Evolutionary conservation across 35 echinoderm and acorn worm genomes (phyloP), one percentile per base, ranked within the genome.

Genomic region (Apostichopus californicus): DNA sequence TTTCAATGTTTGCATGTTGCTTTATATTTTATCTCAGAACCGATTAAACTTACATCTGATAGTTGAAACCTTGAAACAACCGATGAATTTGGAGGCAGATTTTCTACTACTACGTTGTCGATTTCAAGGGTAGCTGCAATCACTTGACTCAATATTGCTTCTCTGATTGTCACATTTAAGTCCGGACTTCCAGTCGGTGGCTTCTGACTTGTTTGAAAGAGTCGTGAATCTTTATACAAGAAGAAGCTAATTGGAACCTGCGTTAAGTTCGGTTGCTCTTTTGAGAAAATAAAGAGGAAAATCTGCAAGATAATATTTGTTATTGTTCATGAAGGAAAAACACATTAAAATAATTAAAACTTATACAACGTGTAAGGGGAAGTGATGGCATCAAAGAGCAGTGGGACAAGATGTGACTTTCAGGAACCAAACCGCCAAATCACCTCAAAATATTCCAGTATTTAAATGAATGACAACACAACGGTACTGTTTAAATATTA

Each of bases 121-220:
- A 55, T 56, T 83, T 83, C 81, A 58, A 85, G 9, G 10, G 55
- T 85, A 15, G 81, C 81, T 85, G 55, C 81, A 14, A 85, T 85
- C 9, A 85, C 81, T 85, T 85, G 81, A 15, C 81, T 85, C 9
- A 85, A 6, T 12, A 85, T 60, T 24, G 57, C 71, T n/a, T 75
- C 56, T 85, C 23, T 59, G 9, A 55, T 8, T 4, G 6, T n/a
- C 3, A 53, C 34, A 11, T 54, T 54, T 81, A 15, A 5, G 14
- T 21, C 81, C 18, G 55, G 55, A 75, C n/a, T 75, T 18, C 6
- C 15, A 75, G 17, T 75, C 21, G 71, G 20, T 18, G 71, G 6
- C 5, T 4, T 56, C 7, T 20, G 17, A n/a, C 22, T 85, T 58
- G 81, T 60, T 59, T 60, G 81, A 11, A 85, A 85, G 11, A 85